phyloP scores from a whole-genome alignment of 1,140 invertebrate species.

The Ooceraea biroi region DNA sequence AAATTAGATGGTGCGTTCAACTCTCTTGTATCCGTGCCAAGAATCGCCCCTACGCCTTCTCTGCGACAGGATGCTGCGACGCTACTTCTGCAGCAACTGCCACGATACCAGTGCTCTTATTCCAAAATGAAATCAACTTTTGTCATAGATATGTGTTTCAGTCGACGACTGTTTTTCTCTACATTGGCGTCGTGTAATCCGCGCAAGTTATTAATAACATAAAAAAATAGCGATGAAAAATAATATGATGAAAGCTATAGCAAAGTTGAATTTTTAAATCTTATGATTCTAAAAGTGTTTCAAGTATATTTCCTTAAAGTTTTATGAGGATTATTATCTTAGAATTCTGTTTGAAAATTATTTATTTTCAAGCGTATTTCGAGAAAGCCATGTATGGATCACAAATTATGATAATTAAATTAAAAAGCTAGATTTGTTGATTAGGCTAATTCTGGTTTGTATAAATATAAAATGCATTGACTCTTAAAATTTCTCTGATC shows the following conservation, averaged over 20 bases:
- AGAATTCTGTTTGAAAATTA: too few species aligned
- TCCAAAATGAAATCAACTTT: conserved; percentile 70
- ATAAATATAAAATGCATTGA: background rate
- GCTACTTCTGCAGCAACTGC: conserved; percentile 65
- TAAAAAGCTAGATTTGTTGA: background rate
- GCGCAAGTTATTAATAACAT: conserved; percentile 50
- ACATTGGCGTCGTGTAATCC: conserved; percentile 50
- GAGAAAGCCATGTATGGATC: too few species aligned
- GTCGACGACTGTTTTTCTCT: conserved; percentile 65
- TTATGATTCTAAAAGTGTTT: background rate
- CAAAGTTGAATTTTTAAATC: background rate
- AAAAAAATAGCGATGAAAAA: background rate
- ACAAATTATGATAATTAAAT: background rate
- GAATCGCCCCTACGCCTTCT: conserved; percentile 57
- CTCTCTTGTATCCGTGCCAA: conserved; percentile 76
- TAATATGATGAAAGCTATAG: background rate
- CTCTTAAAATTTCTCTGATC: background rate
- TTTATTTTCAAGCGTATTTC: too few species aligned
- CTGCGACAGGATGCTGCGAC: conserved; percentile 61
- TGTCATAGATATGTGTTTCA: conserved; percentile 55
- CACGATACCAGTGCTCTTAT: conserved; percentile 75
- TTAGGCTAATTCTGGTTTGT: background rate
- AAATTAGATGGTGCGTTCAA: conserved; percentile 80
- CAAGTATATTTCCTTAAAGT: too few species aligned
- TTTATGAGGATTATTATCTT: too few species aligned